A percentile compares a stretch with the other conserved stretches of the same genome.
Conservation (phyloP, 2,888 invertebrate species). For the Euzophera pinguis region DNA sequence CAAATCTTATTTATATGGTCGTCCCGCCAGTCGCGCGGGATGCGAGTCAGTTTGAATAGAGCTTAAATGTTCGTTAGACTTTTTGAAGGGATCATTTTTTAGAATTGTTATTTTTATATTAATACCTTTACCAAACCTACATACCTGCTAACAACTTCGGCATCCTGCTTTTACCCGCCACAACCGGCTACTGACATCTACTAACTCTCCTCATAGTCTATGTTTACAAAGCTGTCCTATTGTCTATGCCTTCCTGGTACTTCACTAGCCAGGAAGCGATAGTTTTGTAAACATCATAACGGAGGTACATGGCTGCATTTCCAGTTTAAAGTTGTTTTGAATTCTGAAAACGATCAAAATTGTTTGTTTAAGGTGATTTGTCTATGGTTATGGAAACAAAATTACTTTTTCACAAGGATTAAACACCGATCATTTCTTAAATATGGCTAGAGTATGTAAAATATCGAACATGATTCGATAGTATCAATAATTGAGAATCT, state of each 20-base stretch:
- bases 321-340: constrained; percentile 27
- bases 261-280: constrained; percentile 20
- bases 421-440: no score
- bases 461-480: no score
- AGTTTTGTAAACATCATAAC: constrained; percentile 27
- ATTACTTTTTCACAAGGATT: no score
- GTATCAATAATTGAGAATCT: no score
- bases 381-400: neutral
- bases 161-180: constrained; percentile 6
- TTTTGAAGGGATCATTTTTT: no score
- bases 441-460: no score
- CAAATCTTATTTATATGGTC: no score
- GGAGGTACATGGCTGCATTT: constrained; percentile 46
- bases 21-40: no score
- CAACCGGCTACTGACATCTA: neutral
- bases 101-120: no score
- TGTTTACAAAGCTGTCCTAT: constrained; percentile 30
- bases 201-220: neutral
- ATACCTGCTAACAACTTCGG: constrained; percentile 12
- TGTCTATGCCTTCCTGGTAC: constrained; percentile 35
- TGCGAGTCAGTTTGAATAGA: no score
- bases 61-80: no score
- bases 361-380: neutral
- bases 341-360: constrained; percentile 38
- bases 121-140: neutral